phyloP scores from a whole-genome alignment of 2,113 vertebrate species.

The Centropus bengalensis region DNA sequence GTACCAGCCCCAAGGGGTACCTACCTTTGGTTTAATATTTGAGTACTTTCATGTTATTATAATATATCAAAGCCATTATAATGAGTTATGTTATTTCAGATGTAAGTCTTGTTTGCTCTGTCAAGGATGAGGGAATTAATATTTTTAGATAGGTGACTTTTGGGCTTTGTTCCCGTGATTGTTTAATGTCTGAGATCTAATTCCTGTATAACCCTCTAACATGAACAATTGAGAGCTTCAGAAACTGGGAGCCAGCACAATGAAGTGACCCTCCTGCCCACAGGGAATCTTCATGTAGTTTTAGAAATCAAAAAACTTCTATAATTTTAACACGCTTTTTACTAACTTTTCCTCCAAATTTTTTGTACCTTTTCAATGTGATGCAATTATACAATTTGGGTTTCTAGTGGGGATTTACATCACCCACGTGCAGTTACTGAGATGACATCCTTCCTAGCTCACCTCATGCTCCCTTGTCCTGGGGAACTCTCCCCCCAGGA shows the following conservation, averaged over 20 bases:
- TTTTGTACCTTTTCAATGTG: no score
- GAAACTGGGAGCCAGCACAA: not conserved
- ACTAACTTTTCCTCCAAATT: not conserved
- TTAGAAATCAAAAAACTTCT: not conserved
- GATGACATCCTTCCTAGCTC: not conserved
- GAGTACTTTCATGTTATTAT: constrained; percentile 33
- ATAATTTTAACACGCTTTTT: not conserved
- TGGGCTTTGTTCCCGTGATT: not conserved
- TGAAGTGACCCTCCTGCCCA: fast-evolving
- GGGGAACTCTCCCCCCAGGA: no score
- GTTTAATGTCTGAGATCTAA: not conserved
- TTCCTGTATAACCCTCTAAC: not conserved
- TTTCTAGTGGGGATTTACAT: no score
- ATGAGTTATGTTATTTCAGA: constrained; percentile 64
- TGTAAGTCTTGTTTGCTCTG: constrained; percentile 55
- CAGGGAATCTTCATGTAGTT: not conserved
- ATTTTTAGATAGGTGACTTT: constrained; percentile 36
- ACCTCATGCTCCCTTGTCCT: no score
- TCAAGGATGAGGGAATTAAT: constrained; percentile 56
- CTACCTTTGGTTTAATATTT: constrained; percentile 30
- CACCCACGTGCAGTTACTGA: no score
- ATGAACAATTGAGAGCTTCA: not conserved
- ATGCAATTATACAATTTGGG: no score
- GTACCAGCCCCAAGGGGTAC: constrained; percentile 14
- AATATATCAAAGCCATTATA: constrained; percentile 19